A percentile compares a stretch with the other conserved stretches of the same genome.
Conservation (phyloP, 1,140 invertebrate species). For the Zaprionus ornatus region DNA sequence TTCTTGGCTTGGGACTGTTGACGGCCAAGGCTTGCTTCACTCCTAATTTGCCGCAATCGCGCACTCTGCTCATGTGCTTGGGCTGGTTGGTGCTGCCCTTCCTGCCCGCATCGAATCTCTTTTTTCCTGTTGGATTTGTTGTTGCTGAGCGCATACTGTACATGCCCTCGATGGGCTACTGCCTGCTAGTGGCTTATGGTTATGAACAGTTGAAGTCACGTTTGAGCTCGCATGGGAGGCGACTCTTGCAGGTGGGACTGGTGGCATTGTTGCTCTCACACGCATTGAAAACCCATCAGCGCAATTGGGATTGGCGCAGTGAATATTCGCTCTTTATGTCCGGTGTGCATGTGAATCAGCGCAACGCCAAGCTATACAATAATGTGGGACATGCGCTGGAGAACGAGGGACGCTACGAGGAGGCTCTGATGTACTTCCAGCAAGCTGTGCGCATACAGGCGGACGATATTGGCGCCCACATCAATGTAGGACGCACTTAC, state of each 20-base stretch:
- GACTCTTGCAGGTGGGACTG: slow-evolving; percentile 85
- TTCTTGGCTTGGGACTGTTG: slow-evolving; percentile 86
- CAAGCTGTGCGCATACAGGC: slow-evolving; percentile 96
- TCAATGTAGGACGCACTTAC: slow-evolving; percentile 97
- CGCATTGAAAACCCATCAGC: slow-evolving; percentile 91
- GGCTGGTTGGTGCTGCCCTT: slow-evolving; percentile 95
- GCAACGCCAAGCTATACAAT: slow-evolving; percentile 98
- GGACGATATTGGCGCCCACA: slow-evolving; percentile 98
- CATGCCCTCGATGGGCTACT: slow-evolving; percentile 99
- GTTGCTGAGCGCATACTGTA: slow-evolving; percentile 98
- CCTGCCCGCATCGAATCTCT: slow-evolving; percentile 97
- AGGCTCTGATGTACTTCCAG: slow-evolving; percentile 95
- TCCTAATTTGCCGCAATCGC: slow-evolving; percentile 84
- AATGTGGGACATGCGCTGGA: slow-evolving; percentile 98
- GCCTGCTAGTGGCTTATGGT: slow-evolving; percentile 95
- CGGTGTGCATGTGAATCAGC: slow-evolving; percentile 94
- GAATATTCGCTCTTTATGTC: slow-evolving; percentile 97
- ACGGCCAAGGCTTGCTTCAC: slow-evolving; percentile 58
- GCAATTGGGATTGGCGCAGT: slow-evolving; percentile 96
- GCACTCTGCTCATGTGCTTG: slow-evolving; percentile 92
- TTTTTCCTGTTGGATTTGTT: slow-evolving; percentile 98
- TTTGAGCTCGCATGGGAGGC: slow-evolving; percentile 42
- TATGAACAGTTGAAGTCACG: slow-evolving; percentile 84
- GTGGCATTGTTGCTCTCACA: slow-evolving; percentile 89
- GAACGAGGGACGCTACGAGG: slow-evolving; percentile 91